Conservation (phyloP, 1,140 invertebrate species). For the Vanessa atalanta region DNA sequence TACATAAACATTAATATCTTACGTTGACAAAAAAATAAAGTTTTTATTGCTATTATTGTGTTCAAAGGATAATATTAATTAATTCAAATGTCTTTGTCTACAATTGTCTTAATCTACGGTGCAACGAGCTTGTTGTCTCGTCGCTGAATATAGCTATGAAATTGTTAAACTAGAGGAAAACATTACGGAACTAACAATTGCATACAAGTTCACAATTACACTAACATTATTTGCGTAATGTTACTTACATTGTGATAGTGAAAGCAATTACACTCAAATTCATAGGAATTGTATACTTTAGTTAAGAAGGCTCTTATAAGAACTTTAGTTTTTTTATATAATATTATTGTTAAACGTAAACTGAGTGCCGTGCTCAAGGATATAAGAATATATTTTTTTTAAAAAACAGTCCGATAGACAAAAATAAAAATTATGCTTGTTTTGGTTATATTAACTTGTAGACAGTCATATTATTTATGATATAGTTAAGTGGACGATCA, state of each 20-base stretch:
- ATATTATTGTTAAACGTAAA: no score
- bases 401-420: no score
- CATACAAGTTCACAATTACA: constrained; percentile 20
- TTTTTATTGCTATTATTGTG: not conserved
- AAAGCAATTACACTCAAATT: not conserved
- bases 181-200: constrained; percentile 17
- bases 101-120: not conserved
- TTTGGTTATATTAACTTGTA: no score
- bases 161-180: constrained; percentile 12
- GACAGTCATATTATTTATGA: no score
- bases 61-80: not conserved
- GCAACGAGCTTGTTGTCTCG: not conserved
- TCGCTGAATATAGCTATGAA: not conserved
- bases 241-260: not conserved
- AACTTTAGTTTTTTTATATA: no score
- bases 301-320: no score
- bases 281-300: no score
- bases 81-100: not conserved
- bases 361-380: no score
- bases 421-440: no score
- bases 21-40: not conserved
- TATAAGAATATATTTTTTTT: no score
- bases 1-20: no score
- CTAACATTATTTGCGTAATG: not conserved
- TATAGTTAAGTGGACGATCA: no score